Evolutionary conservation across 2,797 vertebrate species (phyloP).

Genomic region (Vireo griseus): DNA sequence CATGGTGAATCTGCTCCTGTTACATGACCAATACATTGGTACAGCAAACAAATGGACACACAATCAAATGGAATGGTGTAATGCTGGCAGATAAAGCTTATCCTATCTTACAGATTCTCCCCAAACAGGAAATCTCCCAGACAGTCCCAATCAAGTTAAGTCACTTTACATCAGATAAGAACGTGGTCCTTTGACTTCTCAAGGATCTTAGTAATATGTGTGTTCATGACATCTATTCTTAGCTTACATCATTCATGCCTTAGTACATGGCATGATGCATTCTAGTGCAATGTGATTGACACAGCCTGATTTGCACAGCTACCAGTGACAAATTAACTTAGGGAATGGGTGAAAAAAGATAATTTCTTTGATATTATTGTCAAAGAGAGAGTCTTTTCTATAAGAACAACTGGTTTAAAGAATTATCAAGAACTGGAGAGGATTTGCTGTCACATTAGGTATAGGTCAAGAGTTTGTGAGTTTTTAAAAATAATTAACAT

Average conservation of each 20-base stretch:
- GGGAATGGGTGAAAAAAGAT: not conserved
- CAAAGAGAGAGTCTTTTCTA: not conserved
- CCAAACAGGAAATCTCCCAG: not conserved
- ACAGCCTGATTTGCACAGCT: not conserved
- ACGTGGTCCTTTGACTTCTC: not conserved
- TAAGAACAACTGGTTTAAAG: not conserved
- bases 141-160: not conserved
- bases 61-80: not conserved
- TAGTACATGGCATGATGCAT: not conserved
- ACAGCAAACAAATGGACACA: not conserved
- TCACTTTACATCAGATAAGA: not conserved
- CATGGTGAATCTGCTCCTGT: not conserved
- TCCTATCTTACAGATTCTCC: not conserved
- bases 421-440: not conserved
- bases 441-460: not conserved
- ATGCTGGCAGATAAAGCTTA: not conserved
- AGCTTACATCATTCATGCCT: not conserved
- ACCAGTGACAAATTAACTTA: not conserved
- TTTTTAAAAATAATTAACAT: not conserved
- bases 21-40: not conserved
- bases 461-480: not conserved
- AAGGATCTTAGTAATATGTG: not conserved
- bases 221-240: not conserved
- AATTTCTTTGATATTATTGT: not conserved
- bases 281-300: not conserved